Percentiles rank a stretch among this genome's conserved stretches.
These are phyloP conservation scores for Heliconius hermathena DNA, from an alignment of 1,140 invertebrate genomes.

Conservation along the genomic window DNA sequence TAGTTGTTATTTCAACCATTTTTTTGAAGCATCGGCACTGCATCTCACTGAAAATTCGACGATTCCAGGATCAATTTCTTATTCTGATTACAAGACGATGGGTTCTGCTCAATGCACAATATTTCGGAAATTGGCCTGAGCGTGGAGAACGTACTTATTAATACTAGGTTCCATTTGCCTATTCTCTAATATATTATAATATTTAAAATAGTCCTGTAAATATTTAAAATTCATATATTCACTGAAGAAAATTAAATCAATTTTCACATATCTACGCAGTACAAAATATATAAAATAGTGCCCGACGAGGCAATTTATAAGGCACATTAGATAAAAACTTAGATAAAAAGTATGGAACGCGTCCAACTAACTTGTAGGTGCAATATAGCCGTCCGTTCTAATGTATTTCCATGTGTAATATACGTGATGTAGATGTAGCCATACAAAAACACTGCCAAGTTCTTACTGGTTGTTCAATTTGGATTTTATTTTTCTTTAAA, in stretches of 20 bases:
- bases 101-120: too few species aligned
- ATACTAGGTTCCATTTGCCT: too few species aligned
- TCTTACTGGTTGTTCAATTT: constrained; percentile 49
- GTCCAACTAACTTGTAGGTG: constrained; percentile 42
- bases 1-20: too few species aligned
- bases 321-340: constrained; percentile 37
- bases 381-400: constrained; percentile 35
- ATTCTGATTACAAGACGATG: too few species aligned
- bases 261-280: not conserved
- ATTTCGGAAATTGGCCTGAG: too few species aligned
- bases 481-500: constrained; percentile 47
- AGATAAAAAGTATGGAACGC: constrained; percentile 42
- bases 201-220: too few species aligned
- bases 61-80: too few species aligned
- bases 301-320: constrained; percentile 28
- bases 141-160: too few species aligned
- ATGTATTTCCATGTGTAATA: constrained; percentile 46
- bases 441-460: constrained; percentile 48
- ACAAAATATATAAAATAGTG: constrained; percentile 6
- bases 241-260: not conserved
- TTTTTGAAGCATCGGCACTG: too few species aligned
- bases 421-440: constrained; percentile 39
- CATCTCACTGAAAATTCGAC: too few species aligned
- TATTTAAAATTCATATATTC: not conserved
- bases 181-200: too few species aligned